Base-by-base conservation (phyloP, 2,888 invertebrate species). In the Melieria omissa region DNA sequence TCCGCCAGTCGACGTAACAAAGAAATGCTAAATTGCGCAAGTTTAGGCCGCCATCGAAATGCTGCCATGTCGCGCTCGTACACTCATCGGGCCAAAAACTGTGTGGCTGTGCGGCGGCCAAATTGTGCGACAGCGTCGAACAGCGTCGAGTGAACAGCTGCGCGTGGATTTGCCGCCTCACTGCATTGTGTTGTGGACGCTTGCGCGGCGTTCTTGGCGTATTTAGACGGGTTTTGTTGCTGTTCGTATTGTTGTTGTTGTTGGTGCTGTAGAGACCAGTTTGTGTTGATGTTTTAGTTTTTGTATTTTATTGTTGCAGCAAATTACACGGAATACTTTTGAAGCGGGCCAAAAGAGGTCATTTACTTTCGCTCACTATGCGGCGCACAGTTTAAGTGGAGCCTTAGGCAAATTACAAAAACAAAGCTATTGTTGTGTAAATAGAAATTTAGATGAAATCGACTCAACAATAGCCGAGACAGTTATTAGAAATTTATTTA, bases 331-430 rank as follows among this genome's bases (percentile, higher is more conserved):
- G 46, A 63, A 54, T 14, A 64, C 55, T 67, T 57, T 73, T 68
- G 74, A 74, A 77, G 58, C 75, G 73, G 75, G 77, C 72, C 75
- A 77, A 73, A 73, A 71, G 74, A 77, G 77, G 75, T 77, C 75
- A 77, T 75, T 74, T 76, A 75, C 75, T 75, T 77, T 75, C 77
- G 73, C 73, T 77, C 73, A 69, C 58, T 14, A 16, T 44, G 60
- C 29, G 4, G 60, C 60, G n/a, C 42, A 63, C 63, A 63, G 5
- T 14, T 10, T 10, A 49, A 49, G 49, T 49, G 9, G 49, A 3
- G 12, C 49, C 12, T 49, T 10, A 10, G 49, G 9, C 2, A 49
- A 49, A 12, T n/a, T 3, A 9, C 9, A 12, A 12, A 9, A 9
- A 9, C 14, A 16, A 29, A 29, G 1, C 29, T 29, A 29, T 29